These are phyloP conservation scores for Lasioglossum pauxillum DNA, from an alignment of 2,888 invertebrate genomes.

Conservation along the genomic window DNA sequence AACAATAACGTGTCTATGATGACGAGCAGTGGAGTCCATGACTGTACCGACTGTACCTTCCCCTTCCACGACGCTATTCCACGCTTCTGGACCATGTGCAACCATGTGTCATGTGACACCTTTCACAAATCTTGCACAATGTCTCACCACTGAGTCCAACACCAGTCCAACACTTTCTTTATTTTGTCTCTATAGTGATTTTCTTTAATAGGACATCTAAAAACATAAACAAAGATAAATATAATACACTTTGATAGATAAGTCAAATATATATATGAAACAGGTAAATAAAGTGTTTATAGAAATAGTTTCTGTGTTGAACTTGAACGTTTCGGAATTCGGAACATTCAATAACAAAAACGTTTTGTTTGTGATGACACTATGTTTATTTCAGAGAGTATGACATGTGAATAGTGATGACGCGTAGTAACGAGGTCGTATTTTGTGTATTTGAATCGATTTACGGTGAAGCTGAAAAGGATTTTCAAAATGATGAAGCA, in stretches of 20 bases:
- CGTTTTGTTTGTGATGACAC: constrained; percentile 38
- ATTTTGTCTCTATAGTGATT: not conserved
- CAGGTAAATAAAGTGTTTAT: not conserved
- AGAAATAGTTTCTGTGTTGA: not conserved
- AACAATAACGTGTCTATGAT: too few species aligned
- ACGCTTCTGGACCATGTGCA: too few species aligned
- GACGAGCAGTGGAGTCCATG: too few species aligned
- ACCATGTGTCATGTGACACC: too few species aligned
- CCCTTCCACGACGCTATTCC: too few species aligned
- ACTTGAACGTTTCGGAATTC: constrained; percentile 31
- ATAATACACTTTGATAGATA: not conserved
- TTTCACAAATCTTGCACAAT: too few species aligned
- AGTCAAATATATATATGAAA: not conserved
- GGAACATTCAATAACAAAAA: constrained; percentile 16
- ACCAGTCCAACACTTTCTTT: not conserved
- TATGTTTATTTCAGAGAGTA: not conserved
- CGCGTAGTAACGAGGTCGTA: constrained; percentile 8
- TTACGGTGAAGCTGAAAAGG: not conserved
- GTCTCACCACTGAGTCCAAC: too few species aligned
- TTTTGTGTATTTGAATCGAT: not conserved
- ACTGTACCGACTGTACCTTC: too few species aligned
- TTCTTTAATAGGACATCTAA: not conserved
- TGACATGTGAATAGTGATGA: constrained; percentile 26
- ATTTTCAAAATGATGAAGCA: constrained; percentile 64
- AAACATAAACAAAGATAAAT: not conserved